These are phyloP conservation scores for Lithobates pipiens DNA, from an alignment of 2,797 vertebrate species.

Conservation along the genomic window DNA sequence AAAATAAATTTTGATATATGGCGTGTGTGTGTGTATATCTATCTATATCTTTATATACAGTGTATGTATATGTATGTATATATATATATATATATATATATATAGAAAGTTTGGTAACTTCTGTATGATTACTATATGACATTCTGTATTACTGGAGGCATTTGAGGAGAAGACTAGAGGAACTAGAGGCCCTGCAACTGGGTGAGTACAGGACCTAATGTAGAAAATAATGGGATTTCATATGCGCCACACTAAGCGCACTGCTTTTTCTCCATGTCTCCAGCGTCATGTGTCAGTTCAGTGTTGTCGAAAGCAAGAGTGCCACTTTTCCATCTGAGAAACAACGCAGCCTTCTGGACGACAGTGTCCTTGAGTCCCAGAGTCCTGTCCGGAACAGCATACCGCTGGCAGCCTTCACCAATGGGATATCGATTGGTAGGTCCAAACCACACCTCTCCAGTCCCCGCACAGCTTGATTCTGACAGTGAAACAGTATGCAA, in stretches of 20 bases:
- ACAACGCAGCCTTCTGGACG: constrained; percentile 92
- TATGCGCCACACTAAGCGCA: constrained; percentile 7
- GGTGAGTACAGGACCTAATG: not conserved
- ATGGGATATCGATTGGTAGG: constrained; percentile 87
- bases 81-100: too few species aligned
- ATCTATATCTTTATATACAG: too few species aligned
- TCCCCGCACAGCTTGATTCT: not conserved
- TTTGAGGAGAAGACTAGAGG: too few species aligned
- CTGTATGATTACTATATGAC: too few species aligned
- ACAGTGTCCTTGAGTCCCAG: constrained; percentile 93
- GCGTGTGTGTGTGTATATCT: too few species aligned
- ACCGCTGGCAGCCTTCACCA: constrained; percentile 78
- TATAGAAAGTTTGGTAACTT: too few species aligned
- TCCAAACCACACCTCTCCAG: not conserved
- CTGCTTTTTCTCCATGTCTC: constrained; percentile 66
- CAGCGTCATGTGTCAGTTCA: constrained; percentile 95
- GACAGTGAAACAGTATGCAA: too few species aligned
- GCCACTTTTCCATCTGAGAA: constrained; percentile 91
- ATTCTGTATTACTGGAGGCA: too few species aligned
- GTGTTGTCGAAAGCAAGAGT: constrained; percentile 91
- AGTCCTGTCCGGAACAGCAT: constrained; percentile 82
- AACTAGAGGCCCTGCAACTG: not conserved
- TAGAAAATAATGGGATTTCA: not conserved
- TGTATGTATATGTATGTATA: too few species aligned
- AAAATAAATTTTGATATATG: too few species aligned